A percentile compares a stretch with the other conserved stretches of the same genome.
These are phyloP conservation scores for Lacanobia wlatinum DNA, from an alignment of 2,888 invertebrate species.

Conservation along the genomic window DNA sequence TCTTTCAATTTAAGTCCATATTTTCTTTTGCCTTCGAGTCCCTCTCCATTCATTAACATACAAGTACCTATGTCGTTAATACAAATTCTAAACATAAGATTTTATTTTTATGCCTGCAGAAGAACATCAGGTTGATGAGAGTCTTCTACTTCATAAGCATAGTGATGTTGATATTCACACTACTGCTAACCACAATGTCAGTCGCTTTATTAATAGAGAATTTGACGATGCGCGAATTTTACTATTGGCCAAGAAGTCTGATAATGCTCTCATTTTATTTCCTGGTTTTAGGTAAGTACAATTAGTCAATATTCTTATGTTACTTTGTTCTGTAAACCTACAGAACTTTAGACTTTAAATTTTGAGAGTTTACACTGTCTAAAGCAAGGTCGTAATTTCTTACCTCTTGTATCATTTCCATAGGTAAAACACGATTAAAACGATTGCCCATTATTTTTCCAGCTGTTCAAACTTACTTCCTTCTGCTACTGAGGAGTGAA, in stretches of 20 bases:
- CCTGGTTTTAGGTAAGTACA: background rate
- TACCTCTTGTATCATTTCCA: background rate
- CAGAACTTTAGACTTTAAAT: background rate
- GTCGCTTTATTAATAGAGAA: background rate
- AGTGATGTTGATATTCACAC: slow-evolving; percentile 4
- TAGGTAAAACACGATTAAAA: background rate
- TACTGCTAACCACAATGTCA: background rate
- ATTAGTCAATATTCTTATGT: too few relatives aligned
- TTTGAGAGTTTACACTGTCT: background rate
- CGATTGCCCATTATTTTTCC: background rate
- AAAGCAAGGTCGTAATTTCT: background rate
- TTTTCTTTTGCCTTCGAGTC: background rate
- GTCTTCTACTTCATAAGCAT: slow-evolving; percentile 17
- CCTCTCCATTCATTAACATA: background rate
- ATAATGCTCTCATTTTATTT: background rate
- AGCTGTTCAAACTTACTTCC: slow-evolving; percentile 23
- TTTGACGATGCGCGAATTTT: background rate
- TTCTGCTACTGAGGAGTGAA: slow-evolving; percentile 27
- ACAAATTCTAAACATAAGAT: too few relatives aligned
- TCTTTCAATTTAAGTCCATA: background rate
- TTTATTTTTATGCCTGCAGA: slow-evolving; percentile 16
- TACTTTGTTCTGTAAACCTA: background rate
- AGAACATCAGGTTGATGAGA: slow-evolving; percentile 18
- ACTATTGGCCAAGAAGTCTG: background rate
- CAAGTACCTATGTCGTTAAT: background rate